Evolutionary conservation across 1,140 invertebrate genomes (phyloP).

Genomic region (Megalonaias nervosa): DNA sequence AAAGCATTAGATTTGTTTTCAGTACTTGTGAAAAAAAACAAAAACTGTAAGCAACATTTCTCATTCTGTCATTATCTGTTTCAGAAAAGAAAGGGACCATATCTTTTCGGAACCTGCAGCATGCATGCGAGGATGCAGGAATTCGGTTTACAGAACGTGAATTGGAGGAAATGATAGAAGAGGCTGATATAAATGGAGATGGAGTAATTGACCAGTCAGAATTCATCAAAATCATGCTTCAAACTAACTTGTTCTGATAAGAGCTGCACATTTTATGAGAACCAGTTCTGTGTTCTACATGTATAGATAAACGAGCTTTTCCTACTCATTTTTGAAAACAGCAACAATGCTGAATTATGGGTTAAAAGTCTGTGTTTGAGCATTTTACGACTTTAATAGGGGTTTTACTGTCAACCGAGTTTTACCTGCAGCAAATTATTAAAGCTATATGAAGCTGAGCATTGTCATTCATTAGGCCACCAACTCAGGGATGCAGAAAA

Average conservation of each 20-base stretch:
- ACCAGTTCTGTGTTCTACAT: neutral
- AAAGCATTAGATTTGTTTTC: neutral
- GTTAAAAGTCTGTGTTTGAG: no score
- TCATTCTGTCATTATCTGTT: conserved; percentile 8
- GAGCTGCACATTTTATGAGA: no score
- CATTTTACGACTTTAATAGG: no score
- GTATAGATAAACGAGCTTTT: no score
- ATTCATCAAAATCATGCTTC: conserved; percentile 69
- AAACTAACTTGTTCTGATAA: conserved; percentile 68
- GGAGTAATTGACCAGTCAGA: conserved; percentile 67
- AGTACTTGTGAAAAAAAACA: neutral
- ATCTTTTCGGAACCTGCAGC: conserved; percentile 60
- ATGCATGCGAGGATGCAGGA: conserved; percentile 59
- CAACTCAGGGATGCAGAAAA: no score
- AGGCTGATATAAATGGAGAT: conserved; percentile 70
- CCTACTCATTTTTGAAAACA: no score
- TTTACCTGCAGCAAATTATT: no score
- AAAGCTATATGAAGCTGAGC: no score
- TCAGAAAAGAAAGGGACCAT: conserved; percentile 61
- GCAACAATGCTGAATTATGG: no score
- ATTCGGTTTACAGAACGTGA: conserved; percentile 66
- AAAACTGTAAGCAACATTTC: neutral
- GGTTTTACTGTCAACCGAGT: no score
- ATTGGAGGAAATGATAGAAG: conserved; percentile 68
- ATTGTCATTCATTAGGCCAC: no score